Evolutionary conservation across 2,888 invertebrate species (phyloP).

Genomic region (Diarsia rubi): DNA sequence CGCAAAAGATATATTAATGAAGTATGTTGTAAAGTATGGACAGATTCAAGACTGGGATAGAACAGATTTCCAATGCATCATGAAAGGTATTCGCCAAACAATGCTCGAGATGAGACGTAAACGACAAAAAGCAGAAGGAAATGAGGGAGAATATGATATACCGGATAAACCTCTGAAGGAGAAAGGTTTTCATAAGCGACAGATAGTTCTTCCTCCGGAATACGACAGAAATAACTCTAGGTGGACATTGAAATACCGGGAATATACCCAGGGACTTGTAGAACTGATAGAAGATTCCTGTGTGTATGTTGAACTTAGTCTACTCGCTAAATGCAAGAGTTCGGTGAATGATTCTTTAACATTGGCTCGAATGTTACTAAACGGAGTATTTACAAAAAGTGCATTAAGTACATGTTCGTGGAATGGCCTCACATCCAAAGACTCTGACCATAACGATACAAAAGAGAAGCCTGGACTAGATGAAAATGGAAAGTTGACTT

Average conservation of each 20-base stretch:
- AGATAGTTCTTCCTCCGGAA: neutral
- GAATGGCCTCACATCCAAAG: neutral
- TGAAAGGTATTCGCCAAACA: constrained; percentile 9
- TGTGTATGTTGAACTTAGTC: neutral
- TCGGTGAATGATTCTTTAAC: neutral
- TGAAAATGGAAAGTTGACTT: neutral
- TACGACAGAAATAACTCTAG: neutral
- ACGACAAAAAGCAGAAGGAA: neutral
- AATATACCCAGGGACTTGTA: neutral
- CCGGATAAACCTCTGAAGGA: neutral
- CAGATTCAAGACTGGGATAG: neutral
- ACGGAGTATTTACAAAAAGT: neutral
- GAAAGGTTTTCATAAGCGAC: neutral
- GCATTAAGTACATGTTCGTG: neutral
- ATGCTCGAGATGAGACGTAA: constrained; percentile 11
- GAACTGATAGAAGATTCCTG: neutral
- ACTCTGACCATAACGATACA: neutral
- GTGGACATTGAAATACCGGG: neutral
- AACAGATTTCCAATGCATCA: constrained; percentile 5
- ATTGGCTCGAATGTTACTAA: neutral
- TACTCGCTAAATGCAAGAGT: neutral
- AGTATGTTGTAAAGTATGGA: constrained; percentile 6
- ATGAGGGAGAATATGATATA: neutral
- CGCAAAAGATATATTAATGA: neutral
- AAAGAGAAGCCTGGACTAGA: neutral